Evolutionary conservation across 1,140 invertebrate genomes (phyloP), one percentile per base, ranked within the genome.

Genomic region (Pseudachorutes palmiensis): DNA sequence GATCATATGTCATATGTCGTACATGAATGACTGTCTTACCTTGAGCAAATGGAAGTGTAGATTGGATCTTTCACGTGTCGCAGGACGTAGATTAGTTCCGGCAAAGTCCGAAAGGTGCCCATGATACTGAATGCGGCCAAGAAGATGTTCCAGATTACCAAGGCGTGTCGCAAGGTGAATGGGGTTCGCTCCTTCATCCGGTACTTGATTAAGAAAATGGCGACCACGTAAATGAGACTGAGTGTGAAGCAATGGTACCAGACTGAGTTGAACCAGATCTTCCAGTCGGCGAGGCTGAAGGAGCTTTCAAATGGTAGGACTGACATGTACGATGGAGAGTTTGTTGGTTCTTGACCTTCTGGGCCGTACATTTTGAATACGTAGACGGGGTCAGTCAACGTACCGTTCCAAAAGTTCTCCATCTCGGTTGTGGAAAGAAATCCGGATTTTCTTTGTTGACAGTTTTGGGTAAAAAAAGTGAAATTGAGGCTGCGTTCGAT

Each of bases 41-140:
- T 14, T 12, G 51, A 14, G 22, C 58, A 60, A 30, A 60, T 31
- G 2, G 58, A 60, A 14, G 51, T 55, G 24, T 55, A 55, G 9
- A 9, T 14, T 5, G 51, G 51, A 55, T 55, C 36, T 5, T 63
- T 31, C 19, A 33, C 9, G 2, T 41, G 3, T 16, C 84, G 85
- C 32, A 97, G 81, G 28, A 90, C 88, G 74, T 93, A 87, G 58
- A 93, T 77, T 72, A 97, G 83, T 80, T 97, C 91, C 0, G 92
- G 89, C 62, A 90, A 83, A 64, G 90, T 93, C 75, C 92, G 83
- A 76, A 86, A 84, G 68, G 88, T 88, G 55, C 93, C 94, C 81
- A 94, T 88, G 69, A 97, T 91, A 77, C 91, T 95, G 81, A 98
- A 98, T n/a, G 88, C 81, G 2, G 94, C 95, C 69, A 99, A 79